Evolutionary conservation across 2,797 vertebrate genomes (phyloP), one percentile per base, ranked within the genome.

Genomic region (Paedocypris micromegethes): DNA sequence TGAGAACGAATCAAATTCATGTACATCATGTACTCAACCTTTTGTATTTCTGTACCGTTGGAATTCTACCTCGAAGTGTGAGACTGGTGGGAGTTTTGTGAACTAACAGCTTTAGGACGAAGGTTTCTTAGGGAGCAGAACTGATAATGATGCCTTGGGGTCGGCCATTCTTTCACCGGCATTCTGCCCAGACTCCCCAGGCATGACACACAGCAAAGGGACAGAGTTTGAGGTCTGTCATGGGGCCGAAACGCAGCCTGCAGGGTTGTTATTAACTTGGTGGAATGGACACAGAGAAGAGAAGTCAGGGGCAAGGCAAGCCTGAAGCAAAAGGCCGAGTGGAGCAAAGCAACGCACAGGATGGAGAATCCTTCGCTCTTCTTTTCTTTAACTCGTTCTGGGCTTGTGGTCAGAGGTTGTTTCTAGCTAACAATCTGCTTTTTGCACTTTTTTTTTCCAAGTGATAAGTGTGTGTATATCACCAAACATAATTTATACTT

Each of bases 181-280:
- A 63, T 59, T 63, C 52, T 70, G 68, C 59, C 52, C 68, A 39
- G 45, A 38, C 59, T 70, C 45, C 45, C 45, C 59, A 56, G 59
- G 52, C 58, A 70, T 63, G 45, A 56, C 52, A 62, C 46, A 6
- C 23, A 62, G 68, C 9, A 58, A 72, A 79, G 69, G 53, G 66
- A 58, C 72, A 50, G 69, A 68, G 69, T 73, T 77, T 66, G 67
- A 77, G 74, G 71, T 67, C 46, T 75, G 68, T 73, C 77, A 77
- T 78, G 67, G 69, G 65, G 68, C 69, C 70, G 61, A 78, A 75
- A 74, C 83, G 64, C 65, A 62, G 82, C 79, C 85, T 80, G 76
- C 66, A 68, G 82, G 80, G 82, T 72, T 75, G 78, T 80, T 84
- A 81, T 78, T 71, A 75, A 74, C 68, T 62, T 70, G 51, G 68